Base-by-base conservation (phyloP, 2,113 vertebrate species). In the Danionella cerebrum region DNA sequence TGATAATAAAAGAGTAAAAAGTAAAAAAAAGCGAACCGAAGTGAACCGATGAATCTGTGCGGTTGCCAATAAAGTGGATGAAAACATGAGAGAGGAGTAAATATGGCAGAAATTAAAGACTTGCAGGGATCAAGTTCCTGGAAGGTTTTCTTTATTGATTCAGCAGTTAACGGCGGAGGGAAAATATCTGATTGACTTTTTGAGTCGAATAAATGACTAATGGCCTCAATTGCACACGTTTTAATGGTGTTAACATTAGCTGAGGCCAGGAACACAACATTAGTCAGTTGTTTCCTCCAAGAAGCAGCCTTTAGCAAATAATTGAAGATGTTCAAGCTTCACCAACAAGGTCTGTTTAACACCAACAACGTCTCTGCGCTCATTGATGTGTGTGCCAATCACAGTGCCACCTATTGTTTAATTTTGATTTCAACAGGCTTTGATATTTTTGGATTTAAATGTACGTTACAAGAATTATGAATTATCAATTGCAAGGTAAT, bases 181-280 rank as follows among this genome's bases (percentile, higher is more conserved):
- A 63, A 1, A 0, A 22, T 48, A 3, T 14, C 16, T 47, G 42
- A 48, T 36, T 63, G 42, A 63, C 42, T 25, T 47, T 35, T 13
- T 10, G 42, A 45, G 39, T 62, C 11, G 13, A 62, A 63, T 47
- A 63, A 63, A 18, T 47, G 18, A 47, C 41, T 63, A 48, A 63
- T 63, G 12, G 29, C 16, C 29, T 13, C 7, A 11, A 48, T 1
- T 35, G 18, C 29, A 47, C 27, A 48, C 1, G 2, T 35, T 48
- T 48, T 48, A 48, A 35, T 35, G 16, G 29, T 36, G 42, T 10
- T 63, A 63, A 47, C 29, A 63, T 63, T 63, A 63, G 12, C 42
- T n/a, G 6, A 33, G 12, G 59, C 18, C 0, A 3, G 16, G 29
- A 16, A 22, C 22, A 63, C 42, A 35, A 19, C 27, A 48, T 48